Conservation (phyloP, 2,797 vertebrate genomes). For the Rousettus madagascariensis region DNA sequence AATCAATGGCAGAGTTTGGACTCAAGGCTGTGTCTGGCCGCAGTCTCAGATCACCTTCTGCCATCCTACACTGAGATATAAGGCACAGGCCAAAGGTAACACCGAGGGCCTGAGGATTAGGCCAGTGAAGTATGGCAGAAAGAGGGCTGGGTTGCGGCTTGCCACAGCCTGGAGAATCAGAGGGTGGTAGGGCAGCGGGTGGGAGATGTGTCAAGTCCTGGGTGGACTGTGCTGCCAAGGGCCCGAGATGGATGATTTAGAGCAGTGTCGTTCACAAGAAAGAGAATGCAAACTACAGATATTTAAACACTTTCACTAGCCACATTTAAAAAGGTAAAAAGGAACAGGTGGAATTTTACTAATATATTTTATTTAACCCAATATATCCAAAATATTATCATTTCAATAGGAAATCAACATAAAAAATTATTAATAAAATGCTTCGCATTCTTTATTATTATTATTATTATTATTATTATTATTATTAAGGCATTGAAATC, state of each 20-base stretch:
- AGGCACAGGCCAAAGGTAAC: background rate
- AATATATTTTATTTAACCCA: background rate
- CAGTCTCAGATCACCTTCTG: background rate
- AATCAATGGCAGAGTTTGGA: background rate
- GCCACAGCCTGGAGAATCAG: accelerated
- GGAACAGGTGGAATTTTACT: background rate
- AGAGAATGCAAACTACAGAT: background rate
- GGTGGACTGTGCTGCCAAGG: background rate
- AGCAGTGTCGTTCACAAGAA: background rate
- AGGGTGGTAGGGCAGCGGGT: background rate
- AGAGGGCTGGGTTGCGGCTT: background rate
- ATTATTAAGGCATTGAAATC: background rate
- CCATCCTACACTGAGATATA: background rate
- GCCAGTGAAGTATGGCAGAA: background rate
- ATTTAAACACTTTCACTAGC: background rate
- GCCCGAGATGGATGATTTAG: background rate
- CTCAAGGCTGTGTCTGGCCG: background rate
- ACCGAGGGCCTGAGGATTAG: background rate
- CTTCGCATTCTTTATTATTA: background rate
- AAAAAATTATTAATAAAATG: background rate
- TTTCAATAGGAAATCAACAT: background rate
- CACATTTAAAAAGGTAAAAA: background rate
- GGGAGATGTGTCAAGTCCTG: background rate
- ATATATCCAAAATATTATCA: background rate
- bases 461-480: too few relatives aligned